phyloP scores from a whole-genome alignment of 1,140 invertebrate species.

The Asobara japonica region DNA sequence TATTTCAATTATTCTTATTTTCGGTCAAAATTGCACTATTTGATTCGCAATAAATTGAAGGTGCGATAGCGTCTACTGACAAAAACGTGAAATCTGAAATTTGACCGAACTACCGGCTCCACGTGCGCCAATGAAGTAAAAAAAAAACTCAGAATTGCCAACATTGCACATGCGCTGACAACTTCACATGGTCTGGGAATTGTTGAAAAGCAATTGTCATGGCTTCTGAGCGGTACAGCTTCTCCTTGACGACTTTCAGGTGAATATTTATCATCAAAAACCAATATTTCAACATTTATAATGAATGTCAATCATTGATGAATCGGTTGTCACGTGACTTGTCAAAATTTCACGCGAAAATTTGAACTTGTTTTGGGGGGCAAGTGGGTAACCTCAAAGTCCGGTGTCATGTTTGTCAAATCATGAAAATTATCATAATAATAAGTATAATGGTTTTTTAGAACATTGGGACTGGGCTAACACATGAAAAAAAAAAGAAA shows the following conservation, averaged over 20 bases:
- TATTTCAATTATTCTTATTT: neutral
- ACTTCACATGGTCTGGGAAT: constrained; percentile 30
- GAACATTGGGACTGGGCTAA: too few species aligned
- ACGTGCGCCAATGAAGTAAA: neutral
- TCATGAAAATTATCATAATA: too few species aligned
- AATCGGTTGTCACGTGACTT: neutral
- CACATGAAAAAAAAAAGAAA: too few species aligned
- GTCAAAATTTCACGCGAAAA: neutral
- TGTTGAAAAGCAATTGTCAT: constrained; percentile 72
- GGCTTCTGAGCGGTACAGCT: constrained; percentile 97
- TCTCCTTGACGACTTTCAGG: constrained; percentile 98
- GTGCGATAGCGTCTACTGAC: neutral
- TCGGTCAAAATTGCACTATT: neutral
- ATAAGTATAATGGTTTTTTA: too few species aligned
- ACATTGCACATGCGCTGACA: neutral
- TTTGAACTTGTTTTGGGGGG: too few species aligned
- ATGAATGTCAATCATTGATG: too few species aligned
- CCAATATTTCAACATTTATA: neutral
- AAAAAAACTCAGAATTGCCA: neutral
- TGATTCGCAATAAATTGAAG: neutral
- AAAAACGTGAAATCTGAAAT: neutral
- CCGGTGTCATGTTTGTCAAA: too few species aligned
- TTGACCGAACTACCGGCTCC: neutral
- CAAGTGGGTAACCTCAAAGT: neutral
- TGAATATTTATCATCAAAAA: constrained; percentile 63